Evolutionary conservation across 2,888 invertebrate genomes (phyloP), one percentile per base, ranked within the genome.

Genomic region (Callyntrura sp.): DNA sequence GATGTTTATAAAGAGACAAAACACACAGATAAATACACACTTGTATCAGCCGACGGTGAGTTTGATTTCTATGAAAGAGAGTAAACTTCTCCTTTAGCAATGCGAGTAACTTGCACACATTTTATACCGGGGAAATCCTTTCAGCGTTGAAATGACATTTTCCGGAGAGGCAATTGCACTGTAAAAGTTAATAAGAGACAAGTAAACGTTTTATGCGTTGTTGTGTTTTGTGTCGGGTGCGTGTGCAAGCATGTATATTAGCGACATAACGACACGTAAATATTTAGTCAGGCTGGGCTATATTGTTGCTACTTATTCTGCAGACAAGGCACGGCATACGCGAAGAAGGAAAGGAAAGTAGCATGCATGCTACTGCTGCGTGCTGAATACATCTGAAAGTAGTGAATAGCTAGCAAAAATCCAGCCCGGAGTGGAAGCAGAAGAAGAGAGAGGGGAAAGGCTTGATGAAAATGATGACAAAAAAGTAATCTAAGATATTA

Each of bases 401-500:
- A 55, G 55, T 55, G 55, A n/a, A 17, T 55, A 55, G 55, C 55
- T 55, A 17, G 55, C 1, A 9, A 55, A 8, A 55, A 17, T 55
- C 17, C 17, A 35, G 35, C 6, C 17, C n/a, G 28, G 11, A 68
- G n/a, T 28, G 11, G 12, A 68, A 68, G 20, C 5, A 11, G 11
- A 17, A 62, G 62, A 17, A 17, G 35, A 35, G n/a, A 35, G 35
- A 35, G 35, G 6, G 8, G 48, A 28, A 25, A 78, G 25, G 51
- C 1, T 51, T 14, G 25, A 78, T 55, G 76, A 55, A 48, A 73
- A 85, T 85, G 70, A 85, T 73, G 68, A 68, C 35, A 35, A 35
- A 35, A 85, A 85, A 85, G 85, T 85, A 85, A 85, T 85, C 85
- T 85, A 76, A 85, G 85, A 85, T 85, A 85, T 85, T 85, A 85